A percentile compares a stretch with the other conserved stretches of the same genome.
Evolutionary conservation across 2,113 vertebrate genomes (phyloP).

Genomic region (Calcarius ornatus): DNA sequence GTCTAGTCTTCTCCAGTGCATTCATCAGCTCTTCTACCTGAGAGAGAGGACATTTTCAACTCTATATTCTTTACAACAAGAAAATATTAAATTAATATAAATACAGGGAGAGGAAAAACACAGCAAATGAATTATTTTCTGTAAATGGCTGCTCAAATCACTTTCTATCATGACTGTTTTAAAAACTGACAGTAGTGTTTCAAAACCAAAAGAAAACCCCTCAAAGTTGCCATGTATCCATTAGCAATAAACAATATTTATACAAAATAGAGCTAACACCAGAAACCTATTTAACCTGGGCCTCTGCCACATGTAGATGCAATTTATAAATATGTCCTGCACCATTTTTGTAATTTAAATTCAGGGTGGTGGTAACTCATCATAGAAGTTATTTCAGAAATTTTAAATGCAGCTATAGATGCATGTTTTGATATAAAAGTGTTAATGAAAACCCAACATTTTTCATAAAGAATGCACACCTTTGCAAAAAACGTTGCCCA

Average conservation of each 20-base stretch:
- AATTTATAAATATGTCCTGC: conserved; percentile 52
- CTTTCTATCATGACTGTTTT: not conserved
- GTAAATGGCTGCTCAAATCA: not conserved
- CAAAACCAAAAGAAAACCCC: not conserved
- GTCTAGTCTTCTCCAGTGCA: conserved; percentile 89
- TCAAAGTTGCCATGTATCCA: not conserved
- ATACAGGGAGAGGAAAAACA: fast-evolving
- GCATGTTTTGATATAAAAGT: not conserved
- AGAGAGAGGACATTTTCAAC: not conserved
- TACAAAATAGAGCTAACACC: conserved; percentile 5
- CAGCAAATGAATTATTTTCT: not conserved
- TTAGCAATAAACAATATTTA: not conserved
- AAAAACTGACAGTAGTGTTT: not conserved
- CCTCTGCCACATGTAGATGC: not conserved
- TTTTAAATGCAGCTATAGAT: not conserved
- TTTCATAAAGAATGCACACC: not conserved
- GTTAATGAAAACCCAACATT: not conserved
- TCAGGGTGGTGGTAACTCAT: not conserved
- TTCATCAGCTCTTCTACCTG: conserved; percentile 94
- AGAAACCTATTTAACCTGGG: conserved; percentile 27
- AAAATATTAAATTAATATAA: not conserved
- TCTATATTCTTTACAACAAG: not conserved
- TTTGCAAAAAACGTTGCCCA: not conserved
- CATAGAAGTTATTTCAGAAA: not conserved
- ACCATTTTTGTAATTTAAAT: conserved; percentile 25